These are phyloP conservation scores for Periparus ater DNA, from an alignment of 2,797 vertebrate genomes.

Conservation along the genomic window DNA sequence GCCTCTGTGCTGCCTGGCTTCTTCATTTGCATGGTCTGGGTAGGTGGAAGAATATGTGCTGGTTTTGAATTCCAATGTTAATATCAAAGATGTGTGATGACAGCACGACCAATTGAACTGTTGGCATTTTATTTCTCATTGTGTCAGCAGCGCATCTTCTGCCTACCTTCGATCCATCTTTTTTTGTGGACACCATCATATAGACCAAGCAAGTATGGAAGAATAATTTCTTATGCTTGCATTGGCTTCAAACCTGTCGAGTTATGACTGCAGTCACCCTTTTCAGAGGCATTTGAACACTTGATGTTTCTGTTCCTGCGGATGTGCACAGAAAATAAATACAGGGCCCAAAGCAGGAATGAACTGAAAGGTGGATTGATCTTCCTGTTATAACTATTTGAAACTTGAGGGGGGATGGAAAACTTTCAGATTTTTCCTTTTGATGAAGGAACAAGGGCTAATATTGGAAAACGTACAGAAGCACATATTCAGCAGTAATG, in stretches of 20 bases:
- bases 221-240: neutral
- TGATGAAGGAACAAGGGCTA: neutral
- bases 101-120: neutral
- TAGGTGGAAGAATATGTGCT: neutral
- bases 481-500: neutral
- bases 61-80: neutral
- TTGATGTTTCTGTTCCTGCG: neutral
- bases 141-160: neutral
- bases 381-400: neutral
- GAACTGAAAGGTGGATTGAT: neutral
- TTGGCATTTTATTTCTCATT: neutral
- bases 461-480: neutral
- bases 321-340: neutral
- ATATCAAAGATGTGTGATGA: neutral
- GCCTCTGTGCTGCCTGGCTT: neutral
- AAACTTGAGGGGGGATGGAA: neutral
- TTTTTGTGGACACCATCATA: neutral
- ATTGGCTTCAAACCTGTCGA: neutral
- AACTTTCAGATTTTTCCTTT: neutral
- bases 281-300: neutral
- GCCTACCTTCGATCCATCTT: neutral
- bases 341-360: neutral
- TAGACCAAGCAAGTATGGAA: neutral
- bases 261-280: neutral
- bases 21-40: neutral